Percentiles rank a stretch among this genome's conserved stretches.
Conservation (phyloP, 2,888 invertebrate genomes). For the Eurois occulta region DNA sequence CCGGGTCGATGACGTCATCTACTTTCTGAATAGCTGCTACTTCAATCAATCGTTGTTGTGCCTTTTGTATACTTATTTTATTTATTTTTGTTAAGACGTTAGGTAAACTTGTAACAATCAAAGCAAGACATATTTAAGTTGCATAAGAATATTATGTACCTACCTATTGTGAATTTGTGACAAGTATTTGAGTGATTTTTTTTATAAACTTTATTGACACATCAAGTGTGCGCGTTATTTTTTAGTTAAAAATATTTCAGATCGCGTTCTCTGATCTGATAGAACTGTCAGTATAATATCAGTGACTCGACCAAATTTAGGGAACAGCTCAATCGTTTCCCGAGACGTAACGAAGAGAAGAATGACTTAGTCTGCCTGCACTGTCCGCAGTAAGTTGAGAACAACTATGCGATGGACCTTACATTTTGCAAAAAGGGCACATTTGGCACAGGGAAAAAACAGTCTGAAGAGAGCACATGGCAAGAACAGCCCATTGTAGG, state of each 20-base stretch:
- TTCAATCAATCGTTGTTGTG: constrained; percentile 63
- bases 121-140: constrained; percentile 23
- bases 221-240: neutral
- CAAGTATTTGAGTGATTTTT: neutral
- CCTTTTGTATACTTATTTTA: constrained; percentile 28
- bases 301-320: neutral
- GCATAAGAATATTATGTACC: neutral
- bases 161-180: neutral
- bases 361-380: neutral
- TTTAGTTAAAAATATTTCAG: neutral
- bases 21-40: constrained; percentile 84
- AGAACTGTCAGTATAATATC: neutral
- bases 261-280: neutral
- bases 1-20: constrained; percentile 87
- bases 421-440: neutral
- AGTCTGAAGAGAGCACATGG: neutral
- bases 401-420: neutral
- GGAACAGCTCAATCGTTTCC: neutral
- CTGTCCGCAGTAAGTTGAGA: neutral
- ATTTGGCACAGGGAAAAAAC: neutral
- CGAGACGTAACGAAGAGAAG: neutral
- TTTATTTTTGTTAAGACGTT: constrained; percentile 28
- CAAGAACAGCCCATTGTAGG: neutral
- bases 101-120: constrained; percentile 10
- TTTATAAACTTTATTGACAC: neutral